A percentile compares a stretch with the other conserved stretches of the same genome.
Evolutionary conservation across 2,113 vertebrate species (phyloP).

Genomic region (Helogale parvula): DNA sequence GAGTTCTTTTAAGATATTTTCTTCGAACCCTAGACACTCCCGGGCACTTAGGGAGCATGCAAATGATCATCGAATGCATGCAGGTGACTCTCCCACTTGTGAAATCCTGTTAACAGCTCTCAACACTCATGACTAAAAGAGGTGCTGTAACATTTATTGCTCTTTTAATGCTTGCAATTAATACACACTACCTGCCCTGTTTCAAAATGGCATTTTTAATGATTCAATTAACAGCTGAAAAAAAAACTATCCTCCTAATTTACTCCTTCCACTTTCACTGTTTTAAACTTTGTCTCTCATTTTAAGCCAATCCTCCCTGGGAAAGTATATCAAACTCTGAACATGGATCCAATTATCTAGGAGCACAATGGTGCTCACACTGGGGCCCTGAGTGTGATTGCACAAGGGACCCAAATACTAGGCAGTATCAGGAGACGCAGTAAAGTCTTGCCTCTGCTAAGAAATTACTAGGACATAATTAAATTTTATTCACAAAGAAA

Average conservation of each 20-base stretch:
- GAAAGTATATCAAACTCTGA: conserved; percentile 71
- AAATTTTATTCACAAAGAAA: conserved; percentile 68
- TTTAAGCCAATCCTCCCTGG: conserved; percentile 70
- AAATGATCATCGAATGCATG: conserved; percentile 22
- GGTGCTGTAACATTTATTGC: conserved; percentile 65
- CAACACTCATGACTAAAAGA: conserved; percentile 61
- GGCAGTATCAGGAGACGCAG: conserved; percentile 63
- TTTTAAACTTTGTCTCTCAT: conserved; percentile 75
- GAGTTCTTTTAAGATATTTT: neutral
- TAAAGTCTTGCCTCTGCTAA: conserved; percentile 67
- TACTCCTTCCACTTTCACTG: conserved; percentile 75
- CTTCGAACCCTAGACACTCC: neutral
- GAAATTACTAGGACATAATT: conserved; percentile 72
- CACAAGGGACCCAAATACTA: conserved; percentile 54
- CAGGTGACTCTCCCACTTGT: conserved; percentile 53
- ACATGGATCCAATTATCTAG: conserved; percentile 79
- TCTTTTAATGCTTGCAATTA: conserved; percentile 63
- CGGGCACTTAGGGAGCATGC: neutral
- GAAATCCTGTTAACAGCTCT: conserved; percentile 66
- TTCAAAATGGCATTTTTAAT: conserved; percentile 79
- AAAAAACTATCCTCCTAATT: conserved; percentile 74
- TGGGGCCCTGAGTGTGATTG: conserved; percentile 41
- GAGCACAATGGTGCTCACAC: conserved; percentile 69
- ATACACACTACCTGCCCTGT: conserved; percentile 67
- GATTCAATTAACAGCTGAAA: conserved; percentile 80